Evolutionary conservation across 2,888 invertebrate species (phyloP).

Genomic region (Furcula furcula): DNA sequence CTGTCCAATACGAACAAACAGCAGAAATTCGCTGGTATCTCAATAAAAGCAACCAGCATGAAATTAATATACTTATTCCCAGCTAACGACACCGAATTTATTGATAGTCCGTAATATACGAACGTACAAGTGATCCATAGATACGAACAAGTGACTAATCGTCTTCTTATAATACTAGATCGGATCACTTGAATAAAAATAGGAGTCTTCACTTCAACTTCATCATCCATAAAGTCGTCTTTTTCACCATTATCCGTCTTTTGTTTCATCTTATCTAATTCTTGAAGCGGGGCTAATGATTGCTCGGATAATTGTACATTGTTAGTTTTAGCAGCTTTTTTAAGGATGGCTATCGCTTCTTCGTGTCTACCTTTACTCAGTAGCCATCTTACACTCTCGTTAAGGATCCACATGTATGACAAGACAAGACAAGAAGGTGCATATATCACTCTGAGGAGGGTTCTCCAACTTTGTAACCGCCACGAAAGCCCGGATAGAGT

Average conservation of each 20-base stretch:
- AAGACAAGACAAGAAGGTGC: conserved; percentile 85
- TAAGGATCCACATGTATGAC: conserved; percentile 85
- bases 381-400: conserved; percentile 90
- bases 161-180: conserved; percentile 78
- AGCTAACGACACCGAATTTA: conserved; percentile 88
- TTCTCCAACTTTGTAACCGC: conserved; percentile 86
- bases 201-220: conserved; percentile 34
- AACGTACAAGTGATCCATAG: conserved; percentile 91
- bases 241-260: conserved; percentile 18
- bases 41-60: conserved; percentile 83
- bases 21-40: conserved; percentile 87
- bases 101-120: conserved; percentile 90
- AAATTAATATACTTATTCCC: conserved; percentile 91
- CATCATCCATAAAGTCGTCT: conserved; percentile 17
- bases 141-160: conserved; percentile 85
- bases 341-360: conserved; percentile 83
- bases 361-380: conserved; percentile 85
- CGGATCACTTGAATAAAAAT: conserved; percentile 69
- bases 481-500: conserved; percentile 85
- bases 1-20: conserved; percentile 84
- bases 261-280: conserved; percentile 34
- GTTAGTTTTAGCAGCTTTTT: conserved; percentile 85
- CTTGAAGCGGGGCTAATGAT: conserved; percentile 57
- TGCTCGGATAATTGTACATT: conserved; percentile 71
- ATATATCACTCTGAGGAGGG: conserved; percentile 85